Conservation (phyloP, 2,888 invertebrate species). For the Tricholauxania praeusta region DNA sequence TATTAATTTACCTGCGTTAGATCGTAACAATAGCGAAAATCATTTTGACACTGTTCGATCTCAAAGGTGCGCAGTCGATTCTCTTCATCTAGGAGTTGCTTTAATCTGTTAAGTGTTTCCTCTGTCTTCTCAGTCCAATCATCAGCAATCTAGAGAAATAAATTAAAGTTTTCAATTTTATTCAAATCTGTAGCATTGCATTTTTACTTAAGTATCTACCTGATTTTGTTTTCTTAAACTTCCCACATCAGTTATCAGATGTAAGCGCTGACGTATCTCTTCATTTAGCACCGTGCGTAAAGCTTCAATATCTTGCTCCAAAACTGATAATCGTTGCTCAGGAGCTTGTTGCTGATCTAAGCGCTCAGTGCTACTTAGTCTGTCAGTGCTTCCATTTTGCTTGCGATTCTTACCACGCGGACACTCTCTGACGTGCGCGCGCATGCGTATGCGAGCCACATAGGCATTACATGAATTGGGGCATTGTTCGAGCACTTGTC, state of each 20-base stretch:
- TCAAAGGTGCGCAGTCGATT: conserved; percentile 69
- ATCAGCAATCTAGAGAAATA: conserved; percentile 54
- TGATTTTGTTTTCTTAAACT: conserved; percentile 66
- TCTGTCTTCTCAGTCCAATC: conserved; percentile 64
- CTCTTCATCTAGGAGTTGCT: conserved; percentile 71
- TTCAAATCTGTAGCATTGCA: background rate
- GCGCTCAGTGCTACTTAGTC: conserved; percentile 47
- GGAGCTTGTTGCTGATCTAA: conserved; percentile 48
- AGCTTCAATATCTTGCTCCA: conserved; percentile 61
- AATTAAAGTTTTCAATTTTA: background rate
- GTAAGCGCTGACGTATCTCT: conserved; percentile 66
- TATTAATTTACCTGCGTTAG: conserved; percentile 63
- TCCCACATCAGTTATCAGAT: conserved; percentile 67
- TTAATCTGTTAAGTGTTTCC: conserved; percentile 66
- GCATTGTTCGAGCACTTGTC: conserved; percentile 79
- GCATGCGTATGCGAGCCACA: conserved; percentile 75
- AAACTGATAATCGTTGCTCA: conserved; percentile 54
- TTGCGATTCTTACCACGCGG: conserved; percentile 56
- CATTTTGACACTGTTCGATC: conserved; percentile 71
- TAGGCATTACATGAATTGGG: conserved; percentile 78
- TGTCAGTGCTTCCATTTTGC: conserved; percentile 37
- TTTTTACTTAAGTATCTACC: conserved; percentile 33
- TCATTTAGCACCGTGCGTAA: conserved; percentile 64
- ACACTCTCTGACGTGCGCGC: conserved; percentile 71
- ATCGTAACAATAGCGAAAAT: conserved; percentile 72